These are phyloP conservation scores for Paralichthys olivaceus DNA, from an alignment of 2,113 vertebrate genomes.

Conservation along the genomic window DNA sequence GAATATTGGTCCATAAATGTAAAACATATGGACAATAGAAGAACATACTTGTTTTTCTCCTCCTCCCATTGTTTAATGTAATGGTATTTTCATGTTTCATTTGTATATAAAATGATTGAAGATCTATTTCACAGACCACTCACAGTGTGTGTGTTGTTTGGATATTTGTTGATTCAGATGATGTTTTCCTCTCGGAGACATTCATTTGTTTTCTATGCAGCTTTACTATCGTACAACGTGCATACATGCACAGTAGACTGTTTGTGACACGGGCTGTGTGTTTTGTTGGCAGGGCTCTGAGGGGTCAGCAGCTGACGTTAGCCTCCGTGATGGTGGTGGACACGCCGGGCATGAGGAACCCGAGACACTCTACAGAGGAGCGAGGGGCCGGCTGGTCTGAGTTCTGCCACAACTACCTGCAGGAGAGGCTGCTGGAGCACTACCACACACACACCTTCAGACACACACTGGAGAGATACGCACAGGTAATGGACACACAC, in stretches of 20 bases:
- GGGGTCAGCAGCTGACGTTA: constrained; percentile 87
- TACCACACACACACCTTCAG: constrained; percentile 87
- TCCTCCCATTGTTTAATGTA: too few species aligned
- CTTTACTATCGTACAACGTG: not conserved
- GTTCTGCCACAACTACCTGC: constrained; percentile 93
- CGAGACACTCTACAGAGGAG: constrained; percentile 82
- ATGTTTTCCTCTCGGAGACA: not conserved
- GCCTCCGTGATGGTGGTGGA: constrained; percentile 95
- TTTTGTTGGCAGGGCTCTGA: constrained; percentile 85
- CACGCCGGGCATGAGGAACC: constrained; percentile 90
- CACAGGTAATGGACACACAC: constrained; percentile 79
- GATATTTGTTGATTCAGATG: not conserved
- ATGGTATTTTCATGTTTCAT: too few species aligned
- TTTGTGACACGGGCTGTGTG: not conserved
- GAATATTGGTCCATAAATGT: too few species aligned
- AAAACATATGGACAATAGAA: too few species aligned
- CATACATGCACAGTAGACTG: not conserved
- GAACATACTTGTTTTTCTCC: too few species aligned
- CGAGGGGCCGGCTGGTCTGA: constrained; percentile 91
- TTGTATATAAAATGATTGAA: not conserved
- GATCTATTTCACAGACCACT: not conserved
- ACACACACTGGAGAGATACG: constrained; percentile 81
- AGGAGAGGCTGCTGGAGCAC: constrained; percentile 91
- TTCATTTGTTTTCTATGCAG: not conserved
- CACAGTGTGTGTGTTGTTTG: not conserved